A percentile compares a stretch with the other conserved stretches of the same genome.
Conservation (phyloP, 2,113 vertebrate genomes). For the Leiothrix lutea region DNA sequence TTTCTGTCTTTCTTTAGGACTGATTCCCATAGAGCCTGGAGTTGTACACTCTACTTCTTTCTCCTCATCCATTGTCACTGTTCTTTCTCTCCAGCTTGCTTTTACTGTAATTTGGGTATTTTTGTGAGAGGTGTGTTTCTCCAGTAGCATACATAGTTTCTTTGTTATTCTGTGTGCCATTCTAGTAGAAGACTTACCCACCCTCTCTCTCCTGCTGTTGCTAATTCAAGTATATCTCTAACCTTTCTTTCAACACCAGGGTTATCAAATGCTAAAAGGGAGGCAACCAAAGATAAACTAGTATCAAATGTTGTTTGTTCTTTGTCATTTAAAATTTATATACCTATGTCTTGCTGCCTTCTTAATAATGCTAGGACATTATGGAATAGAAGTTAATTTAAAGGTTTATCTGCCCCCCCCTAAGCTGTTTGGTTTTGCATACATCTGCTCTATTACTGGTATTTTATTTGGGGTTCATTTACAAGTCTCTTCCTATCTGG, state of each 20-base stretch:
- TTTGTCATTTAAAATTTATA: neutral
- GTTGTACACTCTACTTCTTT: neutral
- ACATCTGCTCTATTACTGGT: neutral
- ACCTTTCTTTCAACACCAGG: neutral
- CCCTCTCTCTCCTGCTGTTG: neutral
- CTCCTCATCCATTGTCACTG: neutral
- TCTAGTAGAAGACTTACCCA: neutral
- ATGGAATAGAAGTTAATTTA: neutral
- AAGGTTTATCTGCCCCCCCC: neutral
- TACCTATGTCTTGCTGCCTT: neutral
- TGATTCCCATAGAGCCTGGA: neutral
- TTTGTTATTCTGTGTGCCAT: neutral
- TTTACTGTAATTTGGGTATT: neutral
- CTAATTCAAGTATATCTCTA: neutral
- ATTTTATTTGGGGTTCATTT: neutral
- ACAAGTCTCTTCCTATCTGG: neutral
- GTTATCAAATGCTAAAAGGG: neutral
- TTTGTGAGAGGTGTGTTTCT: neutral
- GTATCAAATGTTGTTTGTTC: neutral
- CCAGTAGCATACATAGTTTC: neutral
- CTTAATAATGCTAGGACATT: neutral
- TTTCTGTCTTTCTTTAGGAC: neutral
- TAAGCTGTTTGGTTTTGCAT: neutral
- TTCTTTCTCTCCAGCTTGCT: neutral
- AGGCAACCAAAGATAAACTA: neutral